Conservation (phyloP, 2,888 invertebrate species). For the Anarsia innoxiella region DNA sequence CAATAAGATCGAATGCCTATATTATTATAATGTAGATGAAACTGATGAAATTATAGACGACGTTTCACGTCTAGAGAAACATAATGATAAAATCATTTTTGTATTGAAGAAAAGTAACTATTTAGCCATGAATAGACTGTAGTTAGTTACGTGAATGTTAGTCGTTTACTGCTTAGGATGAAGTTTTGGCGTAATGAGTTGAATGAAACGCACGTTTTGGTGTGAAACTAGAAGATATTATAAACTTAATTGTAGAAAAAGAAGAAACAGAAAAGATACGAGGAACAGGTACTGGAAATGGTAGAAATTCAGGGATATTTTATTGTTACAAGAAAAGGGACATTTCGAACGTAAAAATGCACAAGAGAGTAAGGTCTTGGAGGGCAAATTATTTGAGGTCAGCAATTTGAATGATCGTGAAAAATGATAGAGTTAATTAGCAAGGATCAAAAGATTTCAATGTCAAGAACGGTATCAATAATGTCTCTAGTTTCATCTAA, state of each 20-base stretch:
- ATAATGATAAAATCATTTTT: constrained; percentile 20
- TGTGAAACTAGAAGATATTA: background rate
- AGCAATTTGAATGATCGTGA: too few relatives aligned
- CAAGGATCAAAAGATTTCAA: too few relatives aligned
- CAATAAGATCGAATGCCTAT: too few relatives aligned
- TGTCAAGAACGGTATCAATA: background rate
- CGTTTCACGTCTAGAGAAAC: constrained; percentile 2
- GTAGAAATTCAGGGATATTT: too few relatives aligned
- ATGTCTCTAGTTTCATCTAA: background rate
- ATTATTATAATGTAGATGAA: background rate
- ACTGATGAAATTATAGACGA: background rate
- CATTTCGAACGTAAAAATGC: too few relatives aligned
- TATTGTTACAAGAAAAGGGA: too few relatives aligned
- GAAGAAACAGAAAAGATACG: too few relatives aligned
- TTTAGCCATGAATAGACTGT: constrained; percentile 61
- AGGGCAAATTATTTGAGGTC: too few relatives aligned
- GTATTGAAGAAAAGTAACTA: constrained; percentile 33
- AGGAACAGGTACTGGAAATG: too few relatives aligned
- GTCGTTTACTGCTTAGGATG: constrained; percentile 54
- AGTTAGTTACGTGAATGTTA: constrained; percentile 66
- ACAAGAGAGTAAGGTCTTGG: too few relatives aligned
- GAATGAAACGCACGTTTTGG: background rate
- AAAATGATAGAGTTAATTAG: too few relatives aligned
- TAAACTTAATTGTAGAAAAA: too few relatives aligned
- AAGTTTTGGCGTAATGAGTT: constrained; percentile 22